Evolutionary conservation across 2,888 invertebrate species (phyloP).

Genomic region (Dyspetes luteomarginatus): DNA sequence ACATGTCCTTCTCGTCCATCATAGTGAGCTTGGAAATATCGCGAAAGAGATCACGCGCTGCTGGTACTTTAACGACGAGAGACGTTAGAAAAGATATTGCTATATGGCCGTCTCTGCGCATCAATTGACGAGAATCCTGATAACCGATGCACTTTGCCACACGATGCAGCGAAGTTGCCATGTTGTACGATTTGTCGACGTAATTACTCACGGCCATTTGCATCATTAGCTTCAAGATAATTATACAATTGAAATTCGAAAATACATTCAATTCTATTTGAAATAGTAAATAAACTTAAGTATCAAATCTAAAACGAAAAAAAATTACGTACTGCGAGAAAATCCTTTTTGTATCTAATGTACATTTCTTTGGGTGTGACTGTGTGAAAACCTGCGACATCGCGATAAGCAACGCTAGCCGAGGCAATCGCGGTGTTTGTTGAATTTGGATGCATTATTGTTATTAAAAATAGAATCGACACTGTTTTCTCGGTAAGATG

Average conservation of each 20-base stretch:
- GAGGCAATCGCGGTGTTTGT: constrained; percentile 84
- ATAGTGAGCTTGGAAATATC: constrained; percentile 87
- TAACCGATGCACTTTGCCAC: constrained; percentile 89
- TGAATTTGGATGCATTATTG: constrained; percentile 85
- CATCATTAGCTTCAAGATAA: constrained; percentile 83
- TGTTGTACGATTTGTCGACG: constrained; percentile 84
- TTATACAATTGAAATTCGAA: neutral
- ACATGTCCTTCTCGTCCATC: constrained; percentile 86
- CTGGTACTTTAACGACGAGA: constrained; percentile 85
- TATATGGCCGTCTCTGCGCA: constrained; percentile 88
- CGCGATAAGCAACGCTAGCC: constrained; percentile 85
- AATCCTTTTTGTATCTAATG: constrained; percentile 87
- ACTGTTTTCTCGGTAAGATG: constrained; percentile 82
- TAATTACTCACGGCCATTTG: constrained; percentile 87
- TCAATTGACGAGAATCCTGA: constrained; percentile 88
- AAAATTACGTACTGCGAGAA: constrained; percentile 77
- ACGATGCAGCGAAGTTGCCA: constrained; percentile 86
- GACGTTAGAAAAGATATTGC: constrained; percentile 88
- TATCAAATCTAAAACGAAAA: no score
- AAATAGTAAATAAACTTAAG: no score
- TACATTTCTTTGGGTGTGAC: constrained; percentile 86
- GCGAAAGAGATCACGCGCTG: constrained; percentile 86
- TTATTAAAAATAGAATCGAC: constrained; percentile 87
- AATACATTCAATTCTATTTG: neutral
- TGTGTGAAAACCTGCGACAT: constrained; percentile 85